Conservation (phyloP, 2,113 vertebrate species). For the Leptodactylus fuscus region DNA sequence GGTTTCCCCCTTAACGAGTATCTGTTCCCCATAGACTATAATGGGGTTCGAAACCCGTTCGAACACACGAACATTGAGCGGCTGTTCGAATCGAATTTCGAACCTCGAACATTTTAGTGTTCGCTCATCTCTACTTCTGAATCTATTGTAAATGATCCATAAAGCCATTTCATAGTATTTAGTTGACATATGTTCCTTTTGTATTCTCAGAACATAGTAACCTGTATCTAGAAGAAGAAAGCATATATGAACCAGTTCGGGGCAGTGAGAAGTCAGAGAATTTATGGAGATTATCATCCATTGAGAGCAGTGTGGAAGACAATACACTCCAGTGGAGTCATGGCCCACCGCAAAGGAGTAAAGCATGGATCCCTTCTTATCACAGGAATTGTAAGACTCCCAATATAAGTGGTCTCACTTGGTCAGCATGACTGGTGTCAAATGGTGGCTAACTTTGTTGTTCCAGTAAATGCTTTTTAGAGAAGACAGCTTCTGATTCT, state of each 20-base stretch:
- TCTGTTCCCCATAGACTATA: too few relatives aligned
- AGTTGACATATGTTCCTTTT: too few relatives aligned
- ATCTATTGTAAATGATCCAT: too few relatives aligned
- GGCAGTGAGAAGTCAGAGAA: neutral
- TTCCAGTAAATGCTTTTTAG: neutral
- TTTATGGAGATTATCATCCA: constrained; percentile 28
- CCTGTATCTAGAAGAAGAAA: constrained; percentile 50
- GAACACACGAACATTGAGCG: too few relatives aligned
- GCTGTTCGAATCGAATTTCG: too few relatives aligned
- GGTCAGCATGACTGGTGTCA: neutral
- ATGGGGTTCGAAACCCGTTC: too few relatives aligned
- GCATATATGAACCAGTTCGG: constrained; percentile 51
- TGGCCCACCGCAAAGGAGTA: neutral
- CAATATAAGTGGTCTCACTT: neutral
- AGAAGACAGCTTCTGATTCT: too few relatives aligned
- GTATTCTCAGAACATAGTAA: constrained; percentile 37
- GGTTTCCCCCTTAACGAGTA: too few relatives aligned
- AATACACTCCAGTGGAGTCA: neutral
- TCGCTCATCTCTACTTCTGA: too few relatives aligned
- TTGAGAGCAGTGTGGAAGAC: constrained; percentile 1
- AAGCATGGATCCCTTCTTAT: neutral
- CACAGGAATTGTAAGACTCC: neutral
- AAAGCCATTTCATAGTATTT: too few relatives aligned
- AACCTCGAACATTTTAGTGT: too few relatives aligned
- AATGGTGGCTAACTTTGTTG: neutral